Evolutionary conservation across 2,113 vertebrate species (phyloP).

Genomic region (Hypomesus transpacificus): DNA sequence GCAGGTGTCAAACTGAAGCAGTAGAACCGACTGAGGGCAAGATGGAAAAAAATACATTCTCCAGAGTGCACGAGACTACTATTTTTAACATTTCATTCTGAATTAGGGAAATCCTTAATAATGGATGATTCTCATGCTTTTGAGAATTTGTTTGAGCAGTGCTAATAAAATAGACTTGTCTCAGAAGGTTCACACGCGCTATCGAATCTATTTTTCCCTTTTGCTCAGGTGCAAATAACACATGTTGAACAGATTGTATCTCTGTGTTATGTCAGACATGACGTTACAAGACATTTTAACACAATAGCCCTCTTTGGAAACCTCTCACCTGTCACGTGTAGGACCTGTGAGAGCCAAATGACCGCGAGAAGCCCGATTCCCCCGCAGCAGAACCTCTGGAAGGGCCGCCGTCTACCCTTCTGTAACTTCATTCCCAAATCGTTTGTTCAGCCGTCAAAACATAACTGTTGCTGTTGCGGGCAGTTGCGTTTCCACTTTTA

Average conservation of each 20-base stretch:
- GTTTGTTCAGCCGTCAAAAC: conserved; percentile 51
- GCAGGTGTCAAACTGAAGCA: conserved; percentile 29
- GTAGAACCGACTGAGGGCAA: not conserved
- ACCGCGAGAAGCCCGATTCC: conserved; percentile 67
- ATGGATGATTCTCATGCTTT: no score
- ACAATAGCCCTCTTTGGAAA: not conserved
- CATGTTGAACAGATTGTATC: no score
- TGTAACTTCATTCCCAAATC: conserved; percentile 68
- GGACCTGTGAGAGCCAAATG: conserved; percentile 67
- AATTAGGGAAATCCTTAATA: no score
- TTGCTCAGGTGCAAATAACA: no score
- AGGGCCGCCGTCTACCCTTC: conserved; percentile 66
- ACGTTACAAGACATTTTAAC: not conserved
- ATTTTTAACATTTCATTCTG: no score
- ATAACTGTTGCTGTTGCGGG: conserved; percentile 58
- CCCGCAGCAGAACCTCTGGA: conserved; percentile 74
- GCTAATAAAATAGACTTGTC: no score
- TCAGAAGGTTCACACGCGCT: no score
- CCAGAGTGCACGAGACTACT: not conserved
- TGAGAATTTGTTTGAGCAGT: no score
- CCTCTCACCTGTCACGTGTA: conserved; percentile 71
- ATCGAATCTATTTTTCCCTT: no score
- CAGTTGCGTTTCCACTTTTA: conserved; percentile 54
- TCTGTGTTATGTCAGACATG: no score
- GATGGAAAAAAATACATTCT: not conserved